Base-by-base conservation (phyloP, 1,140 invertebrate genomes). In the Galendromus occidentalis region DNA sequence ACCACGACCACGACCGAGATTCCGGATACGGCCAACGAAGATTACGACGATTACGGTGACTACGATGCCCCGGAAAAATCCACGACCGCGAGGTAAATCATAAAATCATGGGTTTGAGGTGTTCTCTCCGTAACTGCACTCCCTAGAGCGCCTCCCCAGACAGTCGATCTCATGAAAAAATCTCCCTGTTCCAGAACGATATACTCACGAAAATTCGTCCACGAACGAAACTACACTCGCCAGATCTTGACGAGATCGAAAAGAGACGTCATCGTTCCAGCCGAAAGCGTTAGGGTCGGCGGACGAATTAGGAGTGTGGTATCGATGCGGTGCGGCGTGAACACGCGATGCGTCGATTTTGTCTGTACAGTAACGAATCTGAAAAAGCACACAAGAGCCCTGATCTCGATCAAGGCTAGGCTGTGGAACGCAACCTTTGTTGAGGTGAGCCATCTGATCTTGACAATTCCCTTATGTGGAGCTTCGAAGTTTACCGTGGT, bases 391-490 rank as follows among this genome's bases (percentile, higher is more conserved):
- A 18, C 14, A 14, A n/a, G 9, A 20, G 51, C 51, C 33, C 6
- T 83, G 0, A 87, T 94, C 67, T 82, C 81, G 42, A 81, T 93
- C 20, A 83, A 81, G 71, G 85, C 88, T 1, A 81, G 83, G 63
- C 77, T 95, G 7, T 94, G 90, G 90, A 93, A 92, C 78, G 83
- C 85, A 0, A 93, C 90, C 0, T 76, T 95, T 68, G 70, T 68
- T 28, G 70, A 72, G 67, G 71, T 71, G 66, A 64, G 67, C 66
- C 45, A 18, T 41, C 64, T 59, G n/a, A n/a, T 30, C 4, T 47
- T 64, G 18, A 68, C 39, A 6, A 25, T n/a, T n/a, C n/a, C n/a
- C n/a, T n/a, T n/a, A n/a, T n/a, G n/a, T n/a, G n/a, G n/a, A n/a
- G n/a, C n/a, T n/a, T n/a, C n/a, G n/a, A n/a, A n/a, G n/a, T n/a